phyloP scores from a whole-genome alignment of 2,797 vertebrate species.

The Heliangelus exortis region DNA sequence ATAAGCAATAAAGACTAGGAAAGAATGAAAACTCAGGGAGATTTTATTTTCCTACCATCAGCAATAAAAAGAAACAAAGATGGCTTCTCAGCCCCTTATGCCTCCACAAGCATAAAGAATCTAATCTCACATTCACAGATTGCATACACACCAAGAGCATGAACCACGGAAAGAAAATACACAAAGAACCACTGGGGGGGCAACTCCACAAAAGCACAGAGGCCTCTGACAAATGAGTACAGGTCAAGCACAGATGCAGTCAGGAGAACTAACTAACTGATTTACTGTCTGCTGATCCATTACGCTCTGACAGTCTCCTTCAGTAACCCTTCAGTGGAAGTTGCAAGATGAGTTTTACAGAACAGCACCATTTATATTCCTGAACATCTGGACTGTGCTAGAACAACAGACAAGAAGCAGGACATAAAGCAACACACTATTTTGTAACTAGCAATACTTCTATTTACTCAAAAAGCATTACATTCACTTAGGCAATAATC shows the following conservation, averaged over 20 bases:
- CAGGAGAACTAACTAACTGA: conserved; percentile 82
- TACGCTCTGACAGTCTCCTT: not conserved
- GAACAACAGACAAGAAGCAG: not conserved
- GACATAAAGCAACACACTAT: not conserved
- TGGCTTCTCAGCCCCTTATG: not conserved
- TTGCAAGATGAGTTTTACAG: not conserved
- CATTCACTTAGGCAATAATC: not conserved
- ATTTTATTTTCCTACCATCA: not conserved
- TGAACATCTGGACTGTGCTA: not conserved
- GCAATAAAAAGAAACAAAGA: not conserved
- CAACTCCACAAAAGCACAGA: not conserved
- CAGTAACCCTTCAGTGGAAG: not conserved
- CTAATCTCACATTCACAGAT: not conserved
- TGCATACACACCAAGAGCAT: not conserved
- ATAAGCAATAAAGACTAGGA: not conserved
- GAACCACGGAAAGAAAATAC: not conserved
- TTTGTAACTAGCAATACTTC: not conserved
- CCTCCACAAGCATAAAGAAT: not conserved
- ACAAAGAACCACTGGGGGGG: not conserved
- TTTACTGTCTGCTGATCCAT: conserved; percentile 24
- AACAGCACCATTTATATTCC: not conserved
- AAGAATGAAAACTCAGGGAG: not conserved
- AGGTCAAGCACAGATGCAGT: conserved; percentile 14
- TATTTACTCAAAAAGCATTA: not conserved
- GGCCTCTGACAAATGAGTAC: not conserved